Percentiles rank a stretch among this genome's conserved stretches.
These are phyloP conservation scores for Xiphorhynchus elegans DNA, from an alignment of 2,113 vertebrate genomes.

Conservation along the genomic window DNA sequence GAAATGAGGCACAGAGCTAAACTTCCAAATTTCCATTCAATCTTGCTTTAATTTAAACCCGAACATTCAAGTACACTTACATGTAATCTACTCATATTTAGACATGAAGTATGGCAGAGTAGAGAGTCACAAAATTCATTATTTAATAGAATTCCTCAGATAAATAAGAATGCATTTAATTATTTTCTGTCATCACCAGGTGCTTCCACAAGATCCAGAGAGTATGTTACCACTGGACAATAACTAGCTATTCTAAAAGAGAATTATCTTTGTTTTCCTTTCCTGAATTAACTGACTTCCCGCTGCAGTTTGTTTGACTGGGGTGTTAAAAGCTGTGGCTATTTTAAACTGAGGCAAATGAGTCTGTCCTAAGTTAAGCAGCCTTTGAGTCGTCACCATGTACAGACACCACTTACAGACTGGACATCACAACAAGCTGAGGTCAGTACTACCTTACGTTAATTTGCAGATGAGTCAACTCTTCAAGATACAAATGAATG, in stretches of 20 bases:
- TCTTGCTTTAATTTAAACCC: not conserved
- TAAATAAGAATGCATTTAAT: not conserved
- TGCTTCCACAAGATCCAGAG: not conserved
- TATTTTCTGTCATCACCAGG: not conserved
- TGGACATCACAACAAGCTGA: not conserved
- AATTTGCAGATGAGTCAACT: not conserved
- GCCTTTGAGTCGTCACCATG: accelerated
- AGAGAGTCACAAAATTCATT: not conserved
- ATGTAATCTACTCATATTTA: not conserved
- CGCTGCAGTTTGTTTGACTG: not conserved
- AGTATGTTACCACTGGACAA: not conserved
- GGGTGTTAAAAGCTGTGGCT: not conserved
- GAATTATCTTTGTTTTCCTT: not conserved
- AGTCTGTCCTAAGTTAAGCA: not conserved
- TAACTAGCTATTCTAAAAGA: not conserved
- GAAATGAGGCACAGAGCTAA: not conserved
- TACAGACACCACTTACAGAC: not conserved
- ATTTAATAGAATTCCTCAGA: not conserved
- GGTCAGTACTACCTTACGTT: not conserved
- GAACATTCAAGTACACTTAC: not conserved
- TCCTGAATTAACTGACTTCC: accelerated
- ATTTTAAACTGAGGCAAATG: not conserved
- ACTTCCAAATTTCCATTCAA: not conserved
- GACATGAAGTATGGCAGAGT: not conserved
- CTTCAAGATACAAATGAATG: not conserved